Conservation (phyloP, 2,888 invertebrate species). For the Trachelus tabidus region DNA sequence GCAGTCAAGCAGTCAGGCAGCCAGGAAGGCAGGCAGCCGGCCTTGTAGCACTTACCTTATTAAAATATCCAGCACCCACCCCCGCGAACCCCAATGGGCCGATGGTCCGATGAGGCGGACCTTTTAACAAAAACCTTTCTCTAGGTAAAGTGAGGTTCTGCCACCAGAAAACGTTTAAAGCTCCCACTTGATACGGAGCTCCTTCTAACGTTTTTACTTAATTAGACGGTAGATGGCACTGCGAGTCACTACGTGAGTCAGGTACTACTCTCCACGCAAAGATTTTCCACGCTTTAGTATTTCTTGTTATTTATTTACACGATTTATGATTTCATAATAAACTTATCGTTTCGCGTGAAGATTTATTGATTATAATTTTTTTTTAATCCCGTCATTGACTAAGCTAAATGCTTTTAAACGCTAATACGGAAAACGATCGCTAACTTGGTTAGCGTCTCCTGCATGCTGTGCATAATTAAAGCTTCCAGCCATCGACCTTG, state of each 20-base stretch:
- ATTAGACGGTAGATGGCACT: not conserved
- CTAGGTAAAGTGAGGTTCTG: constrained; percentile 1
- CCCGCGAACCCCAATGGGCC: constrained; percentile 30
- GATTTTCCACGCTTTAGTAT: not conserved
- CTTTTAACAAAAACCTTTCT: constrained; percentile 11
- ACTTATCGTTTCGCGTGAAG: not conserved
- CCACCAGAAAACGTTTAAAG: constrained; percentile 2
- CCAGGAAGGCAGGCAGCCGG: constrained; percentile 45
- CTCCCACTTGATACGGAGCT: not conserved
- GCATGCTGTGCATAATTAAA: constrained; percentile 54
- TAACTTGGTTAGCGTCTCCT: not conserved
- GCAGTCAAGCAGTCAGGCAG: constrained; percentile 8
- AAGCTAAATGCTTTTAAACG: not conserved
- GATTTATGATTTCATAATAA: not conserved
- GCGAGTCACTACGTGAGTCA: not conserved
- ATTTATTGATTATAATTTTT: not conserved
- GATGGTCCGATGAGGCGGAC: not conserved
- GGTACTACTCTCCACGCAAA: not conserved
- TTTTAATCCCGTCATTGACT: not conserved
- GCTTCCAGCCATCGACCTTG: constrained; percentile 56
- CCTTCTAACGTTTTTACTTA: constrained; percentile 1
- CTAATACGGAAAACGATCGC: not conserved
- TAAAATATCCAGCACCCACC: constrained; percentile 62
- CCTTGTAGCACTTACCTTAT: constrained; percentile 66
- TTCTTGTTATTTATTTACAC: too few relatives aligned